Evolutionary conservation across 1,140 invertebrate genomes (phyloP), one percentile per base, ranked within the genome.

Genomic region (Camponotus pennsylvanicus): DNA sequence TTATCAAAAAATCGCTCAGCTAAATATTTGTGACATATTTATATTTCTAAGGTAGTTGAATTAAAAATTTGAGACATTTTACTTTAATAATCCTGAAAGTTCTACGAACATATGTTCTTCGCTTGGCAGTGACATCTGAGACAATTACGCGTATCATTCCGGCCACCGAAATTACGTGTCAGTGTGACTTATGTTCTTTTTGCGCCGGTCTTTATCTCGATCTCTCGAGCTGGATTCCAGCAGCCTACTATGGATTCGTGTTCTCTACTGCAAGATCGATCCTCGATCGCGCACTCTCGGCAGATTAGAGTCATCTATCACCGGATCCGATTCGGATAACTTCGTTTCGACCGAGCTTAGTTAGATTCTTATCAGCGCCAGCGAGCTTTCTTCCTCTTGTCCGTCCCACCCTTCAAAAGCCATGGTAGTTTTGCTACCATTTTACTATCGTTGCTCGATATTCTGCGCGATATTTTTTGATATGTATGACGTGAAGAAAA

Each of bases 301-400:
- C 42, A 87, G 88, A 92, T 91, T 91, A 90, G 86, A 86, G 88
- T 86, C 93, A 94, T 94, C 92, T 91, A 94, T 94, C 93, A 94
- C 86, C 78, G 85, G 85, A 93, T 93, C 91, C 90, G 92, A 93
- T 93, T 87, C 79, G 86, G 92, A 93, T 93, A 94, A 90, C 70
- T 76, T 89, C 88, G 82, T 85, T 90, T 86, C 73, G 34, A 70
- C 64, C 21, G 34, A 45, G 67, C 75, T 63, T 70, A 13, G 73
- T 40, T 49, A 85, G 91, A 93, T 94, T 86, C 84, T 93, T 92
- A 92, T 94, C 92, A 70, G 59, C 11, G 8, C 71, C 57, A 85
- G 66, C 88, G 71, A 88, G 75, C 61, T 78, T 66, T 76, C 49
- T 52, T 4, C 49, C 49, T 15, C 15, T 15, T 7, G 3, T 49